Percentiles rank a stretch among this genome's conserved stretches.
These are phyloP conservation scores for Daphoenositta chrysoptera DNA, from an alignment of 2,113 vertebrate genomes.

Conservation along the genomic window DNA sequence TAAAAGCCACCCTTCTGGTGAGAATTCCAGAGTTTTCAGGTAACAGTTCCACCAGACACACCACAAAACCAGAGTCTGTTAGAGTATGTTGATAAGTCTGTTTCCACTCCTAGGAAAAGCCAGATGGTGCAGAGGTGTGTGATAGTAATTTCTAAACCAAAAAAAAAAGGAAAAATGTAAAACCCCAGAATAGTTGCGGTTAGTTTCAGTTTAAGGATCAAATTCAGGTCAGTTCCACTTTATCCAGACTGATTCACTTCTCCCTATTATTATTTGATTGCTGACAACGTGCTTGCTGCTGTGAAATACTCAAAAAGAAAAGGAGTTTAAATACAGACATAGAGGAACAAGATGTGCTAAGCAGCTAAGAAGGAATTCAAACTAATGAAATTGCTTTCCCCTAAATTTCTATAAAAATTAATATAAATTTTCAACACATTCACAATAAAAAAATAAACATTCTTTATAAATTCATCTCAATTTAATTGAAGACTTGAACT, in stretches of 20 bases:
- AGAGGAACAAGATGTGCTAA: not conserved
- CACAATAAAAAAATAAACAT: not conserved
- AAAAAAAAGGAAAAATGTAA: not conserved
- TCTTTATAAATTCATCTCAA: not conserved
- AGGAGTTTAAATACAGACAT: not conserved
- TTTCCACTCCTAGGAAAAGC: conserved; percentile 17
- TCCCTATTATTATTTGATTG: not conserved
- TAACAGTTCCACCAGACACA: conserved; percentile 8
- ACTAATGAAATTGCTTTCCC: not conserved
- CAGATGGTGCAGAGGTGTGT: conserved; percentile 1
- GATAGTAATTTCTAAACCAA: not conserved
- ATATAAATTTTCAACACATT: not conserved
- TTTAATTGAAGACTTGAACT: conserved; percentile 13
- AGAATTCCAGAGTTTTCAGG: not conserved
- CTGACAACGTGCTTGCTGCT: not conserved
- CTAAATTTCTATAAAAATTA: not conserved
- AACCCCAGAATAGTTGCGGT: not conserved
- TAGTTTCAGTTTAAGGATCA: conserved; percentile 11
- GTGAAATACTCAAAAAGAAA: not conserved
- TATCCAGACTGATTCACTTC: not conserved
- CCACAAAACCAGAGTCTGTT: not conserved
- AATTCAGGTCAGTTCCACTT: not conserved
- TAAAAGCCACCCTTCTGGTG: not conserved
- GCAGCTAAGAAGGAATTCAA: not conserved
- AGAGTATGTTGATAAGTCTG: not conserved